Evolutionary conservation across 2,888 invertebrate genomes (phyloP), one percentile per base, ranked within the genome.

Genomic region (Ophraella communa): DNA sequence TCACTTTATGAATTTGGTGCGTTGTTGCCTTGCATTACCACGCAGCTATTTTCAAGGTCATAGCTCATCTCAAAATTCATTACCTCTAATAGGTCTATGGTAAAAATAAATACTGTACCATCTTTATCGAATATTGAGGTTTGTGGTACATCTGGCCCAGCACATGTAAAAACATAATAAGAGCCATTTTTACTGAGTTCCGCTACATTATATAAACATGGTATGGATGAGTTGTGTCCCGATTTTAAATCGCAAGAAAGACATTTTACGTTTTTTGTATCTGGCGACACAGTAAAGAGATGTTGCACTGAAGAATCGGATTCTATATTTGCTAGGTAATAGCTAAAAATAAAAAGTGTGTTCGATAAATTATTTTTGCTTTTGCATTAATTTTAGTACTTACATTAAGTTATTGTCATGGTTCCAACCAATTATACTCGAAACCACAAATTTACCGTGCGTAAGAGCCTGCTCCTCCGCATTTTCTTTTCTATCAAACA

Each of bases 71-170:
- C n/a, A n/a, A n/a, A n/a, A n/a, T n/a, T n/a, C n/a, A n/a, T n/a
- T n/a, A n/a, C n/a, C n/a, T n/a, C n/a, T n/a, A n/a, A n/a, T n/a
- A n/a, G n/a, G n/a, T n/a, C n/a, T n/a, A n/a, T n/a, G n/a, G n/a
- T 30, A 2, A 42, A 42, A n/a, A 14, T 17, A 14, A 14, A 17
- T 17, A 47, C 45, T 18, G 14, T 17, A 53, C 78, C 79, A 52
- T 82, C 79, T 73, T 81, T 88, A 73, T 83, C 84, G 76, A 88
- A 89, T 61, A 94, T 83, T 42, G 85, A 84, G 51, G 88, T 85
- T 80, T 89, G 89, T 0, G 97, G 96, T 23, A 96, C 86, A 59
- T 87, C 89, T 0, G 96, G 96, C 0, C 97, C 98, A 49, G 88
- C 86, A 74, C 97, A 96, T 65, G 87, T 89, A 66, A 96, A 83